A percentile compares a stretch with the other conserved stretches of the same genome.
Evolutionary conservation across 37 sponge, comb jelly and placozoan species (phyloP).

Genomic region (Ephydatia muelleri): DNA sequence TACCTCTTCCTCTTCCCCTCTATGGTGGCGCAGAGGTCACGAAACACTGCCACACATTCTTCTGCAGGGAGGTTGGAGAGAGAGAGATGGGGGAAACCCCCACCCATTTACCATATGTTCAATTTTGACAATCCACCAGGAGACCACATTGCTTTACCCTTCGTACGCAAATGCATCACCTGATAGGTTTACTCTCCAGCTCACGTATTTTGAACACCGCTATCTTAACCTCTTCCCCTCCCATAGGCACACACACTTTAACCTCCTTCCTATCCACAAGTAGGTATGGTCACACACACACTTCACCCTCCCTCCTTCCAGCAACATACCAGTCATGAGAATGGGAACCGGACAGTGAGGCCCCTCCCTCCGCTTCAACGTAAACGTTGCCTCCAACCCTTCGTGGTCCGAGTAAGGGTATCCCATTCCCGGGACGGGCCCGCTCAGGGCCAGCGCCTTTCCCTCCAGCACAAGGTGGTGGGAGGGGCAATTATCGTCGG

Average conservation of each 20-base stretch:
- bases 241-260: too few species aligned
- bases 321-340: not conserved
- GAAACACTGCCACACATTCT: conserved; percentile 14
- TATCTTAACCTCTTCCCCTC: too few species aligned
- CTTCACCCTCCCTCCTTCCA: not conserved
- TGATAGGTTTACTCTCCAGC: too few species aligned
- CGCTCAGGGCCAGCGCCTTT: conserved; percentile 40
- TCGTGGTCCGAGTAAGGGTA: conserved; percentile 85
- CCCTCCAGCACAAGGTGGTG: not conserved
- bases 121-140: too few species aligned
- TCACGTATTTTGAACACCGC: too few species aligned
- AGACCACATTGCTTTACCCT: too few species aligned
- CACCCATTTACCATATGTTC: too few species aligned
- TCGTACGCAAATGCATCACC: too few species aligned
- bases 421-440: conserved; percentile 60
- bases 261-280: too few species aligned
- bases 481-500: conserved; percentile 19
- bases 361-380: not conserved
- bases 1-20: not conserved
- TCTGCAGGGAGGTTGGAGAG: conserved; percentile 11
- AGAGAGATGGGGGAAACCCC: conserved; percentile 6
- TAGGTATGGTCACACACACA: too few species aligned
- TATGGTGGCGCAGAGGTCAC: not conserved
- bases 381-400: conserved; percentile 61
- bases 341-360: not conserved